These are phyloP conservation scores for Lamproptera curius DNA, from an alignment of 2,888 invertebrate species.

Conservation along the genomic window DNA sequence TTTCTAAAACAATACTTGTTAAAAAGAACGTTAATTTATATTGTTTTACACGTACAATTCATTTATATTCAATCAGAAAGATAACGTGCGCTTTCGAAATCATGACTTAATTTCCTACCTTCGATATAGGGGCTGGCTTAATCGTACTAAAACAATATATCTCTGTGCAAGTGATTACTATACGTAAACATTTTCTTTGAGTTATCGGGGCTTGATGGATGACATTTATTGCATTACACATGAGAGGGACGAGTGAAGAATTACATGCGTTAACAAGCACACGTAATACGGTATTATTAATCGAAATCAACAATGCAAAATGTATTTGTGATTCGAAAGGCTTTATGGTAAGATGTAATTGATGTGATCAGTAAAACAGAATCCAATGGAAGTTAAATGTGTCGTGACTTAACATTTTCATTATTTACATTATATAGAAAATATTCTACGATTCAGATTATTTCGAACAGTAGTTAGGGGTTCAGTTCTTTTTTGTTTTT, in stretches of 20 bases:
- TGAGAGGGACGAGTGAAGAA: conserved; percentile 10
- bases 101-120: conserved; percentile 21
- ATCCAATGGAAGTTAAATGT: no score
- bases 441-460: no score
- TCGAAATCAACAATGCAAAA: conserved; percentile 21
- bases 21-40: conserved; percentile 19
- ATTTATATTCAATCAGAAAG: conserved; percentile 16
- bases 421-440: no score
- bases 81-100: conserved; percentile 16
- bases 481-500: no score
- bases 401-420: no score
- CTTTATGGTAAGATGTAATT: no score
- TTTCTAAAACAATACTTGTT: no score
- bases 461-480: no score
- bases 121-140: conserved; percentile 10
- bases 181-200: conserved; percentile 19
- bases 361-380: no score
- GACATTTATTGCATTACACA: conserved; percentile 19
- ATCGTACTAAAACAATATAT: conserved; percentile 13
- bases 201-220: conserved; percentile 16
- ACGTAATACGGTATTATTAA: conserved; percentile 15
- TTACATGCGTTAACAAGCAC: conserved; percentile 17
- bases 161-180: conserved; percentile 19
- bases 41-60: conserved; percentile 14
- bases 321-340: no score